Evolutionary conservation across 2,113 vertebrate species (phyloP), one percentile per base, ranked within the genome.

Genomic region (Triplophysa siluroides): DNA sequence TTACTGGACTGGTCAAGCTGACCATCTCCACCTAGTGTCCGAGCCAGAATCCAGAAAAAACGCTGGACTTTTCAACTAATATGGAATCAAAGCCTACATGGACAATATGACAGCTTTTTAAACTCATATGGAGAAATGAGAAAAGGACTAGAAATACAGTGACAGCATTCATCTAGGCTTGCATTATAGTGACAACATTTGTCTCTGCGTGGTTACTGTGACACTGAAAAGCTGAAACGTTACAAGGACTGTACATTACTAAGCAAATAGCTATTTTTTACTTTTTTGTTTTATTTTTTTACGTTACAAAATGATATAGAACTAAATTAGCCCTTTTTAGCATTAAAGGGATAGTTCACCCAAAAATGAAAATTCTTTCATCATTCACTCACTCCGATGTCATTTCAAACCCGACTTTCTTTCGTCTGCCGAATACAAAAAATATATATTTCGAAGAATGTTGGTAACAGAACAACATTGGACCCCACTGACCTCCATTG

Each of bases 11-110:
- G 45, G 16, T 43, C 60, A 88, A 85, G 88, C 83, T 88, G 85
- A 88, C 87, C 81, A 88, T 68, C 81, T 78, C 92, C 92, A 82
- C 77, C 85, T 84, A 84, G 85, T 84, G 82, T 81, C 54, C 76
- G 71, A 76, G 50, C 19, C 33, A 62, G 8, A 64, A 72, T 50
- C 66, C 70, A 41, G 8, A 10, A 21, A 18, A 16, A 52, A 43
- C 9, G 8, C 1, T 1, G 54, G 5, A 19, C 14, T 14, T n/a
- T 56, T 56, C 1, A 8, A n/a, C 8, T 14, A 56, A 19, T 8
- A 56, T 18, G 14, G 2, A 7, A 13, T 14, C 11, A 50, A 52
- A 52, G 14, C 3, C 14, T 52, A 16, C 14, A 16, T 16, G 13
- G 50, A n/a, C 54, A 21, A n/a, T 58, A 21, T n/a, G 19, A 58